Evolutionary conservation across 1,140 invertebrate genomes (phyloP), one percentile per base, ranked within the genome.

Genomic region (Hycleus cichorii): DNA sequence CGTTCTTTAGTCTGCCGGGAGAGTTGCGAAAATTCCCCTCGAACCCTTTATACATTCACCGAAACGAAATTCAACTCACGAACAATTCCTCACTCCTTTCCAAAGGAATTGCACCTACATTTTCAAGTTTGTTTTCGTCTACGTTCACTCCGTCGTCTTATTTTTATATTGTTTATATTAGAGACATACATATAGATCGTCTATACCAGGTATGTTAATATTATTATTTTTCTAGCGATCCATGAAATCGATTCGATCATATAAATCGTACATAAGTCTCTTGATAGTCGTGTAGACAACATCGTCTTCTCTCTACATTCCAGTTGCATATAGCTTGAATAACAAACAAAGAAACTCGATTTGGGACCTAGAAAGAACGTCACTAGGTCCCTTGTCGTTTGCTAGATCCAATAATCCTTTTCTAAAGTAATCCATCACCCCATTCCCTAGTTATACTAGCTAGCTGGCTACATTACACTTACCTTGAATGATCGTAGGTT

Each of bases 401-500:
- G 55, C 46, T 54, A 59, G 60, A 67, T 68, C 62, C 62, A 68
- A 68, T 66, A 66, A 68, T 68, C 62, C 64, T 48, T 32, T 55
- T 52, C 64, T 60, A 62, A 55, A 57, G 63, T 57, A 60, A 63
- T 67, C 63, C 52, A 65, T 67, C 62, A 64, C 49, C 45, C 44
- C 45, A 18, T 18, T 18, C 18, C 18, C 18, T 18, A 18, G 18
- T 18, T 18, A 18, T 18, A 18, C 47, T 5, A 32, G 7, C 32
- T 32, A 4, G 32, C 4, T 7, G 4, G 7, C 32, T 32, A 32
- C 7, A 18, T 32, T 32, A 32, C 32, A 68, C 72, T 78, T 81
- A 93, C 93, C 85, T 93, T 91, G 74, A 91, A 94, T 62, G 83
- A 83, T 65, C 87, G 85, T 26, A 97, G 82, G 76, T 93, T 91